These are phyloP conservation scores for Andrena camellia DNA, from an alignment of 2,888 invertebrate genomes.

Conservation along the genomic window DNA sequence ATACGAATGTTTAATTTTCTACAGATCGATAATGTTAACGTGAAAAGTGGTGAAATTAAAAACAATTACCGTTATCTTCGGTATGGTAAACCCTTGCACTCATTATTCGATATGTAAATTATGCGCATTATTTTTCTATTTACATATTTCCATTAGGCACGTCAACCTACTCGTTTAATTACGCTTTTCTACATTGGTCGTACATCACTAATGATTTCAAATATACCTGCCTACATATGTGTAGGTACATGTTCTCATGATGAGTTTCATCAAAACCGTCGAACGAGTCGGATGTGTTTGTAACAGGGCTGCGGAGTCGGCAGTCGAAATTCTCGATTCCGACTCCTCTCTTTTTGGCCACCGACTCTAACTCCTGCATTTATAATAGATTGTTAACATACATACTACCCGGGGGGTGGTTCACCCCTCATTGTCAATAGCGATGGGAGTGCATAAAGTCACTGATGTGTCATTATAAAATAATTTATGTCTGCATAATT, in stretches of 20 bases:
- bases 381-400: too few relatives aligned
- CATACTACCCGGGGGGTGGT: too few relatives aligned
- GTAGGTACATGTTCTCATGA: not conserved
- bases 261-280: too few relatives aligned
- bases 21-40: slow-evolving; percentile 54
- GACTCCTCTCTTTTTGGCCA: too few relatives aligned
- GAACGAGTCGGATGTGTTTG: too few relatives aligned
- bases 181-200: not conserved
- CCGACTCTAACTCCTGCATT: too few relatives aligned
- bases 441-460: too few relatives aligned
- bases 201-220: not conserved
- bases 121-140: slow-evolving; percentile 46
- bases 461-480: too few relatives aligned
- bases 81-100: slow-evolving; percentile 6
- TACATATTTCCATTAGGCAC: slow-evolving; percentile 10
- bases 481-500: too few relatives aligned
- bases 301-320: too few relatives aligned
- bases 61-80: slow-evolving; percentile 60
- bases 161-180: slow-evolving; percentile 15
- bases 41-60: slow-evolving; percentile 48
- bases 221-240: not conserved
- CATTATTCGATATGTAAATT: slow-evolving; percentile 50
- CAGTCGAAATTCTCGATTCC: too few relatives aligned
- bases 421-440: too few relatives aligned
- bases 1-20: slow-evolving; percentile 63